phyloP scores from a whole-genome alignment of 1,140 invertebrate species.

The Ceratina japonica region DNA sequence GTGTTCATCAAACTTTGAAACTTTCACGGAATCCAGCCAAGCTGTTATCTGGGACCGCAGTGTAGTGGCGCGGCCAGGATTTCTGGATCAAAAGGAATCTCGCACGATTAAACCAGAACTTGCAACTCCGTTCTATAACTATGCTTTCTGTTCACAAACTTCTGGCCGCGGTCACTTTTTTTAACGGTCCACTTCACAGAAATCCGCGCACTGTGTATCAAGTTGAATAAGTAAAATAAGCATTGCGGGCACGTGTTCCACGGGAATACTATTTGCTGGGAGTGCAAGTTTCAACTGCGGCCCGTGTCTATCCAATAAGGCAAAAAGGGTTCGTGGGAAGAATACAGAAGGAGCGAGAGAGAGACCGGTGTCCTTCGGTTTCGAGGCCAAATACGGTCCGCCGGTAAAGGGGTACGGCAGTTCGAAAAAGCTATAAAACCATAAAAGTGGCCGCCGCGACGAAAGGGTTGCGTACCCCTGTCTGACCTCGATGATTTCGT shows the following conservation, averaged over 20 bases:
- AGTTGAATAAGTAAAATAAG: neutral
- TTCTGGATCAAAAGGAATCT: neutral
- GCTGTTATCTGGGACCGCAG: conserved; percentile 34
- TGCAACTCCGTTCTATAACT: neutral
- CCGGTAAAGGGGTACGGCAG: conserved; percentile 6
- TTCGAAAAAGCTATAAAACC: conserved; percentile 66
- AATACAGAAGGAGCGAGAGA: neutral
- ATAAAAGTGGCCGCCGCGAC: conserved; percentile 62
- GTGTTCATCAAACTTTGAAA: conserved; percentile 60
- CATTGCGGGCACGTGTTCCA: too few species aligned
- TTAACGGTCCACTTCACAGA: neutral
- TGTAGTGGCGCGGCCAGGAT: neutral
- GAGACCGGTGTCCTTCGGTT: conserved; percentile 42
- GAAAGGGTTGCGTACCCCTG: conserved; percentile 61
- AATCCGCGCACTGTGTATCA: neutral
- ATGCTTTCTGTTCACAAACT: neutral
- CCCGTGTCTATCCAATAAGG: conserved; percentile 33
- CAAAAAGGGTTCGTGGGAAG: conserved; percentile 31
- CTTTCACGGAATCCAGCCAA: conserved; percentile 40
- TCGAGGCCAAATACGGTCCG: conserved; percentile 27
- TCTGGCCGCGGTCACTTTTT: neutral
- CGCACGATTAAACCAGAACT: neutral
- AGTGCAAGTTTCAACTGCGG: neutral
- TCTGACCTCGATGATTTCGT: conserved; percentile 47
- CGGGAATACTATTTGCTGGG: too few species aligned